Evolutionary conservation across 1,140 invertebrate species (phyloP).

Genomic region (Streblospio benedicti): DNA sequence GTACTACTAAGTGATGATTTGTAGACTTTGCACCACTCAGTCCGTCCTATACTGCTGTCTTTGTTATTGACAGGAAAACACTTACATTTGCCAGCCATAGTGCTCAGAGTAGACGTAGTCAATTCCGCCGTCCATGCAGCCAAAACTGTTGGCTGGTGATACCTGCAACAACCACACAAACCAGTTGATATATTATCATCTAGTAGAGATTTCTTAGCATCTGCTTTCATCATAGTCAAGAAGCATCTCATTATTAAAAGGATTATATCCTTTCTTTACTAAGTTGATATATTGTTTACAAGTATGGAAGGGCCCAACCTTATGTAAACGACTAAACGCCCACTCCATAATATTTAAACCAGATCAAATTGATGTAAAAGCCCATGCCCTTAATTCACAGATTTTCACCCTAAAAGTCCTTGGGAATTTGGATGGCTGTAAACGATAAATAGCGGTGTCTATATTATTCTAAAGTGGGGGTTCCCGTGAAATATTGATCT

Average conservation of each 20-base stretch:
- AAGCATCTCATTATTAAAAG: neutral
- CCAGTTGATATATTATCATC: neutral
- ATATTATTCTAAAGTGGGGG: no score
- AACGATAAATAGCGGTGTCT: no score
- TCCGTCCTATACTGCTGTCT: no score
- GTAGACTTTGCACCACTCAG: no score
- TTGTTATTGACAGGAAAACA: neutral
- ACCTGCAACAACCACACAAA: constrained; percentile 14
- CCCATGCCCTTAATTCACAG: no score
- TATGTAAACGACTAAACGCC: no score
- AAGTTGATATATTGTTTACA: neutral
- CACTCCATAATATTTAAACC: no score
- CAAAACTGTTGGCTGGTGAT: constrained; percentile 31
- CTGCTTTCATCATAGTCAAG: neutral
- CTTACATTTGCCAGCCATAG: constrained; percentile 32
- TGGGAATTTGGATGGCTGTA: no score
- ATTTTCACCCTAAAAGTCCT: no score
- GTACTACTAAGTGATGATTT: neutral
- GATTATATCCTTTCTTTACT: neutral
- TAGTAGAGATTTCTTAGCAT: neutral
- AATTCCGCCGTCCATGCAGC: constrained; percentile 31
- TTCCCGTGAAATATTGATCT: no score
- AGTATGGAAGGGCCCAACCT: no score
- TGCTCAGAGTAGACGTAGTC: constrained; percentile 24
- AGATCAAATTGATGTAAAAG: no score